A percentile compares a stretch with the other conserved stretches of the same genome.
Evolutionary conservation across 2,113 vertebrate genomes (phyloP).

Genomic region (Python bivittatus): DNA sequence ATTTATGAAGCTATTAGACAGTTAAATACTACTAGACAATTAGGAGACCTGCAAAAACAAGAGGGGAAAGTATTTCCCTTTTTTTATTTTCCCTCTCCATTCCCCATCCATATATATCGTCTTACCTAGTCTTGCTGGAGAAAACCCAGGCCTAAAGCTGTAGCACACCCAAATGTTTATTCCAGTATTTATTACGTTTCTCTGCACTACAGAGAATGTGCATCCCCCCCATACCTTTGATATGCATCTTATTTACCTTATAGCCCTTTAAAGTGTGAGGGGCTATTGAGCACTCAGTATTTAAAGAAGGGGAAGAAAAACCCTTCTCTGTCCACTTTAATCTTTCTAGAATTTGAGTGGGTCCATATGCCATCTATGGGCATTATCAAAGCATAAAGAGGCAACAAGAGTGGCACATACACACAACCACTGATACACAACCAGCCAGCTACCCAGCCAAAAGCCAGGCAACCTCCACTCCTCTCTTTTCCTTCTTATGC

Average conservation of each 20-base stretch:
- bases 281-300: neutral
- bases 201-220: neutral
- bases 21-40: neutral
- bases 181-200: no score
- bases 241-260: neutral
- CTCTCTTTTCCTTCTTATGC: neutral
- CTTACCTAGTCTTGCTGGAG: neutral
- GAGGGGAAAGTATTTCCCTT: neutral
- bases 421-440: neutral
- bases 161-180: neutral
- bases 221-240: neutral
- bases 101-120: neutral
- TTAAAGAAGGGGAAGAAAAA: neutral
- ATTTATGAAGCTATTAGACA: slow-evolving; percentile 1
- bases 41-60: slow-evolving; percentile 3
- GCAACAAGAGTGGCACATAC: neutral
- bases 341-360: neutral
- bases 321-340: neutral
- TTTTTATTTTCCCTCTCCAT: neutral
- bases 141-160: neutral
- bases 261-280: neutral
- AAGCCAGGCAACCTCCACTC: neutral
- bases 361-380: neutral
- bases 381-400: neutral
- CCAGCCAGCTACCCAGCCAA: neutral